These are phyloP conservation scores for Parauchenoglanis ngamensis DNA, from an alignment of 2,797 vertebrate genomes.

Conservation along the genomic window DNA sequence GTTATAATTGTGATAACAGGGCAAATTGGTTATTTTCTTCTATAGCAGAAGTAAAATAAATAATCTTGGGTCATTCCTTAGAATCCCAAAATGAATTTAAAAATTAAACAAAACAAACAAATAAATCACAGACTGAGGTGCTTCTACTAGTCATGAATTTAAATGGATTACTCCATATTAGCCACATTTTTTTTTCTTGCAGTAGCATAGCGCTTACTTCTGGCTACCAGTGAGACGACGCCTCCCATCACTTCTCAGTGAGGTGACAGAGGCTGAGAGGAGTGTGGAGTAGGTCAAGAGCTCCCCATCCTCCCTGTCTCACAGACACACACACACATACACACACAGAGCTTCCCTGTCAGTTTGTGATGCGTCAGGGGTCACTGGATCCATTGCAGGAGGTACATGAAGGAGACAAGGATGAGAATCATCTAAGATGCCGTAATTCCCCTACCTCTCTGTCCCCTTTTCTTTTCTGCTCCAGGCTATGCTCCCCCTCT, in stretches of 20 bases:
- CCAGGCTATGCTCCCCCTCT: slow-evolving; percentile 48
- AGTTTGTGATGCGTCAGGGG: slow-evolving; percentile 72
- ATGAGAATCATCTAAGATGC: slow-evolving; percentile 56
- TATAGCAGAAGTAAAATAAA: not conserved
- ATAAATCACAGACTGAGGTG: not conserved
- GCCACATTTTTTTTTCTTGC: not conserved
- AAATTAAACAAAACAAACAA: not conserved
- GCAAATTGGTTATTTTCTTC: not conserved
- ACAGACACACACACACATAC: slow-evolving; percentile 36
- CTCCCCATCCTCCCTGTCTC: slow-evolving; percentile 26
- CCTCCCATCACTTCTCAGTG: slow-evolving; percentile 26
- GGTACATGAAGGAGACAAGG: slow-evolving; percentile 53
- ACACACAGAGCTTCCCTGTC: slow-evolving; percentile 63
- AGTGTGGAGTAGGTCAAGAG: slow-evolving; percentile 43
- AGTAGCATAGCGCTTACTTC: not conserved
- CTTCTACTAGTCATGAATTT: not conserved
- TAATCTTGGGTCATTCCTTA: not conserved
- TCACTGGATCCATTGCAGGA: slow-evolving; percentile 62
- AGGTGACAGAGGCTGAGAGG: slow-evolving; percentile 40
- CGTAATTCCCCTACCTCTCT: slow-evolving; percentile 29
- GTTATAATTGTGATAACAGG: not conserved
- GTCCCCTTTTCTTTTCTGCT: slow-evolving; percentile 44
- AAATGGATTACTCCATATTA: not conserved
- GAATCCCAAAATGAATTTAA: not conserved
- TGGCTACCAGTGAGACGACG: slow-evolving; percentile 16